Evolutionary conservation across 2,888 invertebrate genomes (phyloP).

Genomic region (Dexiosoma caninum): DNA sequence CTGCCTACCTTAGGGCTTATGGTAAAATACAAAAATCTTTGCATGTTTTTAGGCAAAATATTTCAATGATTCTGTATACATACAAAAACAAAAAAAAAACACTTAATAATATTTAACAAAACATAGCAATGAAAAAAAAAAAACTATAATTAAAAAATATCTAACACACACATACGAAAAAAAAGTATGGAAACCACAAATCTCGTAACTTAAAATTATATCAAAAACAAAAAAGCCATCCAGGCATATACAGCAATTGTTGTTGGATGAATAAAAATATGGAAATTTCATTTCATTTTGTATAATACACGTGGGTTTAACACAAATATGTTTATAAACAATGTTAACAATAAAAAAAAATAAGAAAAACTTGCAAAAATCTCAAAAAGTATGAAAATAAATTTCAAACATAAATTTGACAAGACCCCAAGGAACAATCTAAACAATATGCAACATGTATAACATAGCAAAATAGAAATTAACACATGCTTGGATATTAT

Average conservation of each 20-base stretch:
- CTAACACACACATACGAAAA: not conserved
- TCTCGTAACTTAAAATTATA: constrained; percentile 48
- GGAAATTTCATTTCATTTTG: constrained; percentile 50
- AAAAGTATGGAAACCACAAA: constrained; percentile 48
- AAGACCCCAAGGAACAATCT: constrained; percentile 55
- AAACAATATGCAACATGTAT: not conserved
- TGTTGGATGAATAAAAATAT: constrained; percentile 37
- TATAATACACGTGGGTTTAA: constrained; percentile 57
- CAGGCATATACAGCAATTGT: constrained; percentile 20
- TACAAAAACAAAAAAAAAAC: not conserved
- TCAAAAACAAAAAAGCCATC: constrained; percentile 2
- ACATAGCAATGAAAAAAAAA: not conserved
- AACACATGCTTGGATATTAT: constrained; percentile 36
- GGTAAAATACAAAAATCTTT: constrained; percentile 13
- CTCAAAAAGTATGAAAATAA: constrained; percentile 4
- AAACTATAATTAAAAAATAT: not conserved
- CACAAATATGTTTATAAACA: constrained; percentile 22
- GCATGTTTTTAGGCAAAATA: constrained; percentile 21
- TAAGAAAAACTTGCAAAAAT: not conserved
- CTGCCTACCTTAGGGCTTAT: constrained; percentile 25
- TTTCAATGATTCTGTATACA: constrained; percentile 10
- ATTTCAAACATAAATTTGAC: constrained; percentile 55
- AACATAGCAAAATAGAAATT: constrained; percentile 33
- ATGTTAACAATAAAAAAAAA: not conserved
- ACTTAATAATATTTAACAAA: not conserved